A percentile compares a stretch with the other conserved stretches of the same genome.
Conservation (phyloP, 2,113 vertebrate genomes). For the Scalopus aquaticus region DNA sequence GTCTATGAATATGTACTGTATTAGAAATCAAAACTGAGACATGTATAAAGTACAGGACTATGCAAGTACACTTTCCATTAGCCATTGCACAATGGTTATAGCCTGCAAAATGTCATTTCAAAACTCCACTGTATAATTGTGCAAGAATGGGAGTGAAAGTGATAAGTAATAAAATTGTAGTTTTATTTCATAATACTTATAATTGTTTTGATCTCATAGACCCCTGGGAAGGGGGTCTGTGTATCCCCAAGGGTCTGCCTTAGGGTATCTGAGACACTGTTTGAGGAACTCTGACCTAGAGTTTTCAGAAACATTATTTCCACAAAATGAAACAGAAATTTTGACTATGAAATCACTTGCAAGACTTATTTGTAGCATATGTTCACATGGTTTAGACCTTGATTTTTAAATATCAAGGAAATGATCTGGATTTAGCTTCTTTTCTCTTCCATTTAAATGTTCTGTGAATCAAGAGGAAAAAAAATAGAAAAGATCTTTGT, state of each 20-base stretch:
- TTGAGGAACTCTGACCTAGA: not conserved
- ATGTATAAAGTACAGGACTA: not conserved
- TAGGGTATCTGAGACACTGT: not conserved
- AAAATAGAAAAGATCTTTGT: not conserved
- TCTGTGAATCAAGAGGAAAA: not conserved
- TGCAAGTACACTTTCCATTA: not conserved
- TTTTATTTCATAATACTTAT: not conserved
- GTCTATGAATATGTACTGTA: not conserved
- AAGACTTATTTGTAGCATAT: not conserved
- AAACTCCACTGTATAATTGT: not conserved
- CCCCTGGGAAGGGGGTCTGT: not conserved
- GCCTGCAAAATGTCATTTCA: not conserved
- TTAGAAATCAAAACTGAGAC: not conserved
- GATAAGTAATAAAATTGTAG: not conserved
- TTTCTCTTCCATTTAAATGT: not conserved
- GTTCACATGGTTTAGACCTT: not conserved
- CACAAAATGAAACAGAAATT: not conserved
- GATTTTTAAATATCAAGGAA: not conserved
- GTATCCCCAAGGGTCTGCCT: not conserved
- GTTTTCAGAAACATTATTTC: conserved; percentile 43
- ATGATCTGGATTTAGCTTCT: not conserved
- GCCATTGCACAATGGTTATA: not conserved
- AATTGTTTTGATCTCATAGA: not conserved
- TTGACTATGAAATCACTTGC: not conserved
- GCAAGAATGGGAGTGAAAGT: not conserved